Percentiles rank a stretch among this genome's conserved stretches.
Conservation (phyloP, 1,140 invertebrate genomes). For the Limonius californicus region DNA sequence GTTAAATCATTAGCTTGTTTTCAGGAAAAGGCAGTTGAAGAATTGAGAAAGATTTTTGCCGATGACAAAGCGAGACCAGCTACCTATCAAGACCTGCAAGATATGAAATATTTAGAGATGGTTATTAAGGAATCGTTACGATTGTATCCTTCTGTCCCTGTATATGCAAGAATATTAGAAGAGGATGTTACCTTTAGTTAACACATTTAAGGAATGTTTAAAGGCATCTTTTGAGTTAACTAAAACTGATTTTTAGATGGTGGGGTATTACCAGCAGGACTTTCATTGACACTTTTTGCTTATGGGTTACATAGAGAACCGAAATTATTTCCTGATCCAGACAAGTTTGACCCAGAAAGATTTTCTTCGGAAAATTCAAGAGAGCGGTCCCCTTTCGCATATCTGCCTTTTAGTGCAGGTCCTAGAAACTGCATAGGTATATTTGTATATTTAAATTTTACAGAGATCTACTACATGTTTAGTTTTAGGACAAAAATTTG, state of each 20-base stretch:
- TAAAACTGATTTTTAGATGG: background rate
- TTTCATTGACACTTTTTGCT: background rate
- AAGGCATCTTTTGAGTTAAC: too few species aligned
- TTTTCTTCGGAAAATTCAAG: background rate
- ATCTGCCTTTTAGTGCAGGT: constrained; percentile 11
- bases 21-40: constrained; percentile 50
- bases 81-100: constrained; percentile 42
- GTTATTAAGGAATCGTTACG: constrained; percentile 48
- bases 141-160: constrained; percentile 55
- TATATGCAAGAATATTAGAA: too few species aligned
- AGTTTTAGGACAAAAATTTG: too few species aligned
- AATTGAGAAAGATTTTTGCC: constrained; percentile 50
- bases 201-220: too few species aligned
- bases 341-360: constrained; percentile 4
- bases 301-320: background rate
- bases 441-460: too few species aligned
- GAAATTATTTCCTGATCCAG: background rate
- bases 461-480: too few species aligned
- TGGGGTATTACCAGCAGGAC: background rate
- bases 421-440: constrained; percentile 14
- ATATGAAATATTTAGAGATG: constrained; percentile 51
- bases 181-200: too few species aligned
- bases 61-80: constrained; percentile 47
- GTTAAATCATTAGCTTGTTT: constrained; percentile 19
- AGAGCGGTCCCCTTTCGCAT: background rate